phyloP scores from a whole-genome alignment of 2,797 vertebrate species.

The Odontamblyopus rebecca region DNA sequence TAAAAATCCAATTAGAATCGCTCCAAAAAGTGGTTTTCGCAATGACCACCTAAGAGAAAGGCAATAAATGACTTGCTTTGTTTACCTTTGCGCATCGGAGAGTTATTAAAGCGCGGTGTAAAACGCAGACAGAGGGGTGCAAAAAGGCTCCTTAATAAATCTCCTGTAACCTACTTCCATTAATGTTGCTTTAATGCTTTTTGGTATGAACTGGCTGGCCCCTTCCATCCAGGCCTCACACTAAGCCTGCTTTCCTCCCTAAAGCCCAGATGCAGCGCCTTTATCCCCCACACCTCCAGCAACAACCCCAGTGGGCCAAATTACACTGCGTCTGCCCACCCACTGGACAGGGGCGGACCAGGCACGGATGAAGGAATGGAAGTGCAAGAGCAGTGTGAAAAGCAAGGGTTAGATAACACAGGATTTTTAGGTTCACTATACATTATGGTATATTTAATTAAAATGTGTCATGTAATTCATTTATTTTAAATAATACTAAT shows the following conservation, averaged over 20 bases:
- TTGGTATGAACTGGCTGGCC: slow-evolving; percentile 68
- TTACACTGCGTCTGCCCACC: slow-evolving; percentile 68
- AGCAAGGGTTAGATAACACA: slow-evolving; percentile 15
- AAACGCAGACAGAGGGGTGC: slow-evolving; percentile 68
- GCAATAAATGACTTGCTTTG: slow-evolving; percentile 76
- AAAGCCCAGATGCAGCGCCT: slow-evolving; percentile 62
- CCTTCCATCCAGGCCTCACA: slow-evolving; percentile 64
- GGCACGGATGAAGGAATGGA: slow-evolving; percentile 46
- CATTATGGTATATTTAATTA: too few relatives aligned
- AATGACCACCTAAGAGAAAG: slow-evolving; percentile 65
- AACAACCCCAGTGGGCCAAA: slow-evolving; percentile 68
- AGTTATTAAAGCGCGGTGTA: slow-evolving; percentile 78
- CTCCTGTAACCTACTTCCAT: slow-evolving; percentile 83
- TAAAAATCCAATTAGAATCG: slow-evolving; percentile 37
- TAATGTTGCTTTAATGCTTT: slow-evolving; percentile 84
- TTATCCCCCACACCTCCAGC: slow-evolving; percentile 70
- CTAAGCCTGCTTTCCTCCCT: slow-evolving; percentile 72
- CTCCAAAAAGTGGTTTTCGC: slow-evolving; percentile 50
- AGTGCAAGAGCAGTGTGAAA: slow-evolving; percentile 25
- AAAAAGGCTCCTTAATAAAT: slow-evolving; percentile 80
- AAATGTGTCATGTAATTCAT: too few relatives aligned
- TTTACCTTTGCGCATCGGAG: slow-evolving; percentile 80
- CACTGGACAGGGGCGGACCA: slow-evolving; percentile 63
- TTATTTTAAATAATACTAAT: too few relatives aligned
- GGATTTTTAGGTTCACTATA: slow-evolving; percentile 8